These are phyloP conservation scores for Drosophila nr. perissopoda DNA, from an alignment of 2,888 invertebrate genomes.

Conservation along the genomic window DNA sequence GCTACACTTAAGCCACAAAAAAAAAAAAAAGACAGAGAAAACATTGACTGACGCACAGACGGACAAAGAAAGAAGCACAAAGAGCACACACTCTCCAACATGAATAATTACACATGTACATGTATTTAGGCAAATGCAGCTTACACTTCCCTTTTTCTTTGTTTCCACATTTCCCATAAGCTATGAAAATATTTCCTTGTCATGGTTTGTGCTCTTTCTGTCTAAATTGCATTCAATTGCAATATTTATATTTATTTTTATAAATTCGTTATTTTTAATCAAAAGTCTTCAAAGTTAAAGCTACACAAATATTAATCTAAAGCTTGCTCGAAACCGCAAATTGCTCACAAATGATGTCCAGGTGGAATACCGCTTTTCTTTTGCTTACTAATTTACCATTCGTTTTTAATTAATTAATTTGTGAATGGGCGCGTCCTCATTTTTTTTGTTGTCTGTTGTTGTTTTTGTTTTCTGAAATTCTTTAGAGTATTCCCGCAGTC, in stretches of 20 bases:
- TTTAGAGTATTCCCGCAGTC: slow-evolving; percentile 8
- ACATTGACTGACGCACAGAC: slow-evolving; percentile 4
- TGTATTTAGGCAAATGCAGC: neutral
- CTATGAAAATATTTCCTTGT: neutral
- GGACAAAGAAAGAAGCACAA: slow-evolving; percentile 10
- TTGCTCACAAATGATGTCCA: neutral
- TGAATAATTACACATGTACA: neutral
- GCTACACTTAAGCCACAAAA: slow-evolving; percentile 40
- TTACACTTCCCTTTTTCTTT: neutral
- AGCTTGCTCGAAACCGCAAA: neutral
- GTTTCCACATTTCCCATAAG: neutral
- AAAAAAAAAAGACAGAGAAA: slow-evolving; percentile 6
- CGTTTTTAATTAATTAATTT: neutral
- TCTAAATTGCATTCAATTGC: neutral
- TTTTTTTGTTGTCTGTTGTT: neutral
- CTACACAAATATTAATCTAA: neutral
- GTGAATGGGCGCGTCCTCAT: neutral
- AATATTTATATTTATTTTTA: neutral
- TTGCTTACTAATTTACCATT: neutral
- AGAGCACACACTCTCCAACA: slow-evolving; percentile 1
- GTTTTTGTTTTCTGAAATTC: neutral
- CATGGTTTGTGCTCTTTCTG: neutral
- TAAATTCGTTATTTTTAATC: neutral
- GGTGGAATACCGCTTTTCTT: neutral
- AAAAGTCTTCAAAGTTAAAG: neutral